Conservation (phyloP, 2,797 vertebrate genomes). For the Melanogrammus aeglefinus region DNA sequence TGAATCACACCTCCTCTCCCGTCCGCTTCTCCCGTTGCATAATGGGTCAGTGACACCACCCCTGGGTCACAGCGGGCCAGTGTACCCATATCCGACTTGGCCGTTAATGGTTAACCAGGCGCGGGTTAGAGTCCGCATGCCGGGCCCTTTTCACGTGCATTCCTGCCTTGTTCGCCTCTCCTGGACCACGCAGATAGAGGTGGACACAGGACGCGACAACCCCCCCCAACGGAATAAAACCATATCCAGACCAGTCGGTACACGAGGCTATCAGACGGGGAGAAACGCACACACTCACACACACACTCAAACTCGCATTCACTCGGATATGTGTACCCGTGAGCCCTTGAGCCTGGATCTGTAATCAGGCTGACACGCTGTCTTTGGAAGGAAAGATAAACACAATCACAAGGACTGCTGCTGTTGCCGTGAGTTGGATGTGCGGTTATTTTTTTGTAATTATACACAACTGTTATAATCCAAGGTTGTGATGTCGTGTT, state of each 20-base stretch:
- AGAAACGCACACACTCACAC: neutral
- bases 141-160: constrained; percentile 36
- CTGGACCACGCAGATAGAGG: constrained; percentile 16
- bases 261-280: neutral
- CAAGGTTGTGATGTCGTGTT: neutral
- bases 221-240: constrained; percentile 3
- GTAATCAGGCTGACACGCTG: constrained; percentile 33
- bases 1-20: neutral
- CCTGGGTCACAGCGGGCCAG: constrained; percentile 7
- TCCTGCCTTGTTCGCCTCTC: constrained; percentile 23
- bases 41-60: constrained; percentile 46
- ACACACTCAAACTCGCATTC: neutral
- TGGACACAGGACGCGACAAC: constrained; percentile 23
- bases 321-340: constrained; percentile 10
- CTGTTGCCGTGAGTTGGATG: constrained; percentile 57
- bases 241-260: neutral
- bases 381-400: constrained; percentile 29
- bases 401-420: constrained; percentile 22
- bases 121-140: constrained; percentile 68
- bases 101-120: constrained; percentile 73
- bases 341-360: constrained; percentile 31
- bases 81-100: constrained; percentile 36
- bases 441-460: constrained; percentile 3
- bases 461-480: neutral
- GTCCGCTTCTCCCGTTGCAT: constrained; percentile 29